Percentiles rank a stretch among this genome's conserved stretches.
Conservation (phyloP, 2,113 vertebrate genomes). For the Fukomys damarensis region DNA sequence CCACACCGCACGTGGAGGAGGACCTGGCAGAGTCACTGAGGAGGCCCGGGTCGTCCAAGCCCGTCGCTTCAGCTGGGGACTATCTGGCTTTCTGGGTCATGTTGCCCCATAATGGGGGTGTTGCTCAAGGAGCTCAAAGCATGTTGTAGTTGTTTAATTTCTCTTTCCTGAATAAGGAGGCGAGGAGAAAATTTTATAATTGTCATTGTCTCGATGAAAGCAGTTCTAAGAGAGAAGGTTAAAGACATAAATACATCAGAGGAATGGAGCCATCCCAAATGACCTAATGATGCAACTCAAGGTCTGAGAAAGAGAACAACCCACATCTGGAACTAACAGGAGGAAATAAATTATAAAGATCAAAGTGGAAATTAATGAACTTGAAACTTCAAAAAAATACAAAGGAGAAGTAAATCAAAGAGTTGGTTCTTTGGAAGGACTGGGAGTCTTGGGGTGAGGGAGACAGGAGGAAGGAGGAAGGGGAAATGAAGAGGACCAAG, state of each 20-base stretch:
- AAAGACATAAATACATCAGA: neutral
- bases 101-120: neutral
- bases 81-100: neutral
- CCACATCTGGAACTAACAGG: neutral
- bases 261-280: neutral
- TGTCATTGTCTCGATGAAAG: neutral
- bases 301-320: neutral
- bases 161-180: neutral
- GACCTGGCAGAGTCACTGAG: neutral
- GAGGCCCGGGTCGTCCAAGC: neutral
- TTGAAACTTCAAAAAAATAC: neutral
- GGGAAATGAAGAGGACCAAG: neutral
- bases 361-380: neutral
- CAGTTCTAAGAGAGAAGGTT: neutral
- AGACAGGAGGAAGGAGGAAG: neutral
- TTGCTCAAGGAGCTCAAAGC: neutral
- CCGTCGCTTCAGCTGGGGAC: neutral
- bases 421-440: neutral
- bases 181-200: neutral
- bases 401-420: neutral
- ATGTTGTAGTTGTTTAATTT: neutral
- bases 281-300: neutral
- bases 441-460: neutral
- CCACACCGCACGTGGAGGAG: neutral
- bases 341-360: neutral